These are phyloP conservation scores for Xylocampa areola DNA, from an alignment of 2,888 invertebrate species.

Conservation along the genomic window DNA sequence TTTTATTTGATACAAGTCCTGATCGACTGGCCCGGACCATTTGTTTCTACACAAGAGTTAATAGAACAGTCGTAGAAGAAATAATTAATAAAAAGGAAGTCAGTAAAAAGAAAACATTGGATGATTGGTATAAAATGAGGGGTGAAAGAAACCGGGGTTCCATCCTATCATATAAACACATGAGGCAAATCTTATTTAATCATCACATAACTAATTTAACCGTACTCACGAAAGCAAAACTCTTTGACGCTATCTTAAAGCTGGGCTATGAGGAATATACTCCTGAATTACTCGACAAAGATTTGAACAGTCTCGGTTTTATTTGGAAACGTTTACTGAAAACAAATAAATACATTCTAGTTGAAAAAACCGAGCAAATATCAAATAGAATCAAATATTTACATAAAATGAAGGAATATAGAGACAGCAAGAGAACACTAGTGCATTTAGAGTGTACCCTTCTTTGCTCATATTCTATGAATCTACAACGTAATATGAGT, in stretches of 20 bases:
- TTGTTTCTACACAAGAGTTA: conserved; percentile 21
- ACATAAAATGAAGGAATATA: conserved; percentile 43
- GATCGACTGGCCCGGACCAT: neutral
- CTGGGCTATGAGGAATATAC: neutral
- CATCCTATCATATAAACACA: neutral
- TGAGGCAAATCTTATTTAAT: conserved; percentile 18
- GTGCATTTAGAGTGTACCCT: conserved; percentile 29
- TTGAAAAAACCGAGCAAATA: conserved; percentile 53
- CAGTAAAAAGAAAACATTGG: conserved; percentile 16
- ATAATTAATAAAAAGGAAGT: neutral
- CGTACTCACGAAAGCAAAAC: conserved; percentile 20
- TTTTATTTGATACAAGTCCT: neutral
- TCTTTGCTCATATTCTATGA: neutral
- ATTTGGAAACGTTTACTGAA: conserved; percentile 51
- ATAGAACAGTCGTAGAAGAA: neutral
- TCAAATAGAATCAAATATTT: conserved; percentile 53
- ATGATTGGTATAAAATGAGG: conserved; percentile 3
- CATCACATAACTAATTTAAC: conserved; percentile 20
- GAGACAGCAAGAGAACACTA: conserved; percentile 33
- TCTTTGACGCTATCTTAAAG: conserved; percentile 1
- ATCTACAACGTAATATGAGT: accelerated
- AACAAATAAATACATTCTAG: conserved; percentile 44
- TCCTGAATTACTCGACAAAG: neutral
- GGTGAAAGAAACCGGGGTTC: accelerated
- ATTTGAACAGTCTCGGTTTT: conserved; percentile 45